Evolutionary conservation across 2,797 vertebrate species (phyloP).

Genomic region (Manis crassicaudata): DNA sequence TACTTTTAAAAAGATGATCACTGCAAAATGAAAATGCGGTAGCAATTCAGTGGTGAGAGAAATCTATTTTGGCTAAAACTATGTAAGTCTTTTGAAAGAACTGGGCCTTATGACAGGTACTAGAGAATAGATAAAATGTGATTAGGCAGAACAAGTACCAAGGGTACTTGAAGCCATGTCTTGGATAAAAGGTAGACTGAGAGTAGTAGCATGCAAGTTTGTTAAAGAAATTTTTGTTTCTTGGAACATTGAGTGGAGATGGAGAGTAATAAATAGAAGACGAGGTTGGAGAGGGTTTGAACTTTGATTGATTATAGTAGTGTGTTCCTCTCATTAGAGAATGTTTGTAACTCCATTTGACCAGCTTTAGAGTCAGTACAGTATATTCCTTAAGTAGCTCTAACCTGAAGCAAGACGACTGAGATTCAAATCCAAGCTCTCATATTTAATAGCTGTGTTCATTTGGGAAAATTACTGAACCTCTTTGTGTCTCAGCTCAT

Average conservation of each 20-base stretch:
- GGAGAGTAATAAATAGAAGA: not conserved
- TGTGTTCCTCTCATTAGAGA: not conserved
- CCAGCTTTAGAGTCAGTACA: not conserved
- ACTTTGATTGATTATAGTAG: not conserved
- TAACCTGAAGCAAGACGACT: not conserved
- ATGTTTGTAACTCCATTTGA: not conserved
- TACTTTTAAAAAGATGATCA: not conserved
- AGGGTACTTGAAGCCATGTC: not conserved
- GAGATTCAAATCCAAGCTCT: not conserved
- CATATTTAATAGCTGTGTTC: not conserved
- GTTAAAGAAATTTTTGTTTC: not conserved
- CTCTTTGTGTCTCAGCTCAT: not conserved
- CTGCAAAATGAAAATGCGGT: not conserved
- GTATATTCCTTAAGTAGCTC: not conserved
- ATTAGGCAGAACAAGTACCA: not conserved
- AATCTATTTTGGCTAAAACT: not conserved
- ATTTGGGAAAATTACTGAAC: not conserved
- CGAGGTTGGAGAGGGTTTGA: not conserved
- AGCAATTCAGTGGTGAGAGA: not conserved
- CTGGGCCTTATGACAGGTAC: not conserved
- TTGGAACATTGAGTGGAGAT: not conserved
- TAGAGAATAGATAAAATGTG: not conserved
- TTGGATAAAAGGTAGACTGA: not conserved
- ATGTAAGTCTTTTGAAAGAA: not conserved
- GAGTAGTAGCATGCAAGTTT: not conserved